Percentiles rank a stretch among this genome's conserved stretches.
Conservation (phyloP, 1,140 invertebrate species). For the Drosophila nikananu region DNA sequence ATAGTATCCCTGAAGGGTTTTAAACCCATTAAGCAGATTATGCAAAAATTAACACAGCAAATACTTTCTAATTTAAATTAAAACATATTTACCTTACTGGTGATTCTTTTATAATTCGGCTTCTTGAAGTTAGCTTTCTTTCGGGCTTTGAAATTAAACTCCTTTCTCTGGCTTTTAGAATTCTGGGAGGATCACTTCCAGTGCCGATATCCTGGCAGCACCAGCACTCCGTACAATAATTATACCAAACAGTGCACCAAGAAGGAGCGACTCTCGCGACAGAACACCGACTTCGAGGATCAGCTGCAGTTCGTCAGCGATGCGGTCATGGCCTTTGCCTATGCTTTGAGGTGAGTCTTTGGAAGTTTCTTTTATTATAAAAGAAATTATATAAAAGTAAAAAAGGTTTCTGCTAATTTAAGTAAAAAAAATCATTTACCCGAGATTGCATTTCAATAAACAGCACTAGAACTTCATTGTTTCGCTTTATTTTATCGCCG, state of each 20-base stretch:
- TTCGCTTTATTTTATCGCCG: not conserved
- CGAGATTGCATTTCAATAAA: too few species aligned
- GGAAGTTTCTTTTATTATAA: too few species aligned
- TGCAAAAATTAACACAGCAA: too few species aligned
- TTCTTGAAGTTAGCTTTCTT: not conserved
- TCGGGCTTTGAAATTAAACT: not conserved
- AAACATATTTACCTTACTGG: too few species aligned
- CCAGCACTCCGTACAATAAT: constrained; percentile 93
- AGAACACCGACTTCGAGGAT: constrained; percentile 94
- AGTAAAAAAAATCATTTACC: too few species aligned
- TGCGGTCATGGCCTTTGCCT: constrained; percentile 96
- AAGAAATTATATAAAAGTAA: not conserved
- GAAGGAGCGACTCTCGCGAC: constrained; percentile 89
- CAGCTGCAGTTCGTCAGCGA: constrained; percentile 97
- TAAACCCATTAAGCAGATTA: too few species aligned
- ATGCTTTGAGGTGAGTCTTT: constrained; percentile 91
- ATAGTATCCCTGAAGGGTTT: not conserved
- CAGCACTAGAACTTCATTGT: not conserved
- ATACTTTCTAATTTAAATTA: too few species aligned
- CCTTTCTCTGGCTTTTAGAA: constrained; percentile 87
- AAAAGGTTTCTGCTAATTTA: not conserved
- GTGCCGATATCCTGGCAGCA: constrained; percentile 92
- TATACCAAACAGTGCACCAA: constrained; percentile 90
- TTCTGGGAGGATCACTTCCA: constrained; percentile 97
- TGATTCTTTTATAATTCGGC: too few species aligned